Percentiles rank a stretch among this genome's conserved stretches.
phyloP scores from a whole-genome alignment of 2,797 vertebrate species.

The Hapalemur alaotrensis region DNA sequence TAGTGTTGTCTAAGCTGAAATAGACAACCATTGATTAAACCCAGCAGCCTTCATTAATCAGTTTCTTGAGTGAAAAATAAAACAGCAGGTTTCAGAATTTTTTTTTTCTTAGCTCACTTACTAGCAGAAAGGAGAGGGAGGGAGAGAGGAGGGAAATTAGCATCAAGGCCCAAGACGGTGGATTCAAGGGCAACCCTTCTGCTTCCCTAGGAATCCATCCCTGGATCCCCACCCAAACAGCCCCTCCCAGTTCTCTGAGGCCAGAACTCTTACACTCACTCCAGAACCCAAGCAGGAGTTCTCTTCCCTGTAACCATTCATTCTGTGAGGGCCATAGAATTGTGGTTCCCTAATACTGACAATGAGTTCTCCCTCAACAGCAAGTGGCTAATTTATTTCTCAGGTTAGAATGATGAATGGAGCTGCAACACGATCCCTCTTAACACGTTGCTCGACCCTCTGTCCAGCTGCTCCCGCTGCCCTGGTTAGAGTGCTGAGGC shows the following conservation, averaged over 20 bases:
- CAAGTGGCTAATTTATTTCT: neutral
- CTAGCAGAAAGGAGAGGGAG: neutral
- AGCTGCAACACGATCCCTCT: neutral
- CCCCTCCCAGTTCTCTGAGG: neutral
- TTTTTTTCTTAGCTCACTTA: constrained; percentile 38
- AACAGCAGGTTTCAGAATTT: constrained; percentile 48
- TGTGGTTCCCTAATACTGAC: neutral
- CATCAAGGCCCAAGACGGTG: neutral
- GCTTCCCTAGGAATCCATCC: neutral
- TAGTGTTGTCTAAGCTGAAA: constrained; percentile 63
- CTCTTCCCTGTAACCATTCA: neutral
- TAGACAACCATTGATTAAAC: constrained; percentile 71
- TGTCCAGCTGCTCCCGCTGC: neutral
- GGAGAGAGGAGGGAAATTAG: neutral
- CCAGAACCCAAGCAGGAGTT: neutral
- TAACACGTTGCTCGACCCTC: neutral
- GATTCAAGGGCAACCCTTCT: neutral
- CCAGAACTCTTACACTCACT: neutral
- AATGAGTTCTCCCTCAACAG: neutral
- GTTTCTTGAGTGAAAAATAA: constrained; percentile 66
- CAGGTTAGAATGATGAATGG: neutral
- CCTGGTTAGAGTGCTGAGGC: neutral
- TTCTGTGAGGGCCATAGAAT: neutral
- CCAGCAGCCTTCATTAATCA: constrained; percentile 67
- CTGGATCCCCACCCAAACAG: neutral